These are phyloP conservation scores for Sipha flava DNA, from an alignment of 1,140 invertebrate genomes.

Conservation along the genomic window DNA sequence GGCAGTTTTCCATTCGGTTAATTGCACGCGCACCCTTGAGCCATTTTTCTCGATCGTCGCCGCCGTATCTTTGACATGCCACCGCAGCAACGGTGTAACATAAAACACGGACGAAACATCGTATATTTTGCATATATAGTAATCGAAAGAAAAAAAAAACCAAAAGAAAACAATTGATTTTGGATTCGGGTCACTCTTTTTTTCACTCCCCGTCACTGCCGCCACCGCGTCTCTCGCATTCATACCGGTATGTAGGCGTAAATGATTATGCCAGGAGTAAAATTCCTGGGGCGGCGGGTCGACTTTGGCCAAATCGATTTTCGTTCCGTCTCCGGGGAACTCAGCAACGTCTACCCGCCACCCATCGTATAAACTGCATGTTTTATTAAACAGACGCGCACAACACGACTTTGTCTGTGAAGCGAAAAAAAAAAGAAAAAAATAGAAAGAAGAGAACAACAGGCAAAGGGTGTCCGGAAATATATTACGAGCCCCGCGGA, in stretches of 20 bases:
- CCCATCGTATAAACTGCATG: background rate
- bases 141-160: background rate
- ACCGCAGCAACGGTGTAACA: background rate
- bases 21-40: slow-evolving; percentile 17
- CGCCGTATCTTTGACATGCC: background rate
- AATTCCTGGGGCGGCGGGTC: background rate
- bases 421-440: background rate
- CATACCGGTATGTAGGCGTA: background rate
- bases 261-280: background rate
- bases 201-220: background rate
- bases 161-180: slow-evolving; percentile 12
- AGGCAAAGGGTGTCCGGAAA: slow-evolving; percentile 12
- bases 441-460: background rate
- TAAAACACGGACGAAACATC: background rate
- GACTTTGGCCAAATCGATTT: slow-evolving; percentile 21
- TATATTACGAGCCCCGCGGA: slow-evolving; percentile 14
- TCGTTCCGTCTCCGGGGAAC: slow-evolving; percentile 3
- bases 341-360: background rate
- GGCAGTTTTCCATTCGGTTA: slow-evolving; percentile 17
- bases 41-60: background rate
- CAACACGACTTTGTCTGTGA: background rate
- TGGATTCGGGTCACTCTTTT: background rate
- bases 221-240: background rate
- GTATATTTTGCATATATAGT: background rate
- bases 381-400: slow-evolving; percentile 30